Evolutionary conservation across 2,888 invertebrate species (phyloP), one percentile per base, ranked within the genome.

Genomic region (Hypena proboscidalis): DNA sequence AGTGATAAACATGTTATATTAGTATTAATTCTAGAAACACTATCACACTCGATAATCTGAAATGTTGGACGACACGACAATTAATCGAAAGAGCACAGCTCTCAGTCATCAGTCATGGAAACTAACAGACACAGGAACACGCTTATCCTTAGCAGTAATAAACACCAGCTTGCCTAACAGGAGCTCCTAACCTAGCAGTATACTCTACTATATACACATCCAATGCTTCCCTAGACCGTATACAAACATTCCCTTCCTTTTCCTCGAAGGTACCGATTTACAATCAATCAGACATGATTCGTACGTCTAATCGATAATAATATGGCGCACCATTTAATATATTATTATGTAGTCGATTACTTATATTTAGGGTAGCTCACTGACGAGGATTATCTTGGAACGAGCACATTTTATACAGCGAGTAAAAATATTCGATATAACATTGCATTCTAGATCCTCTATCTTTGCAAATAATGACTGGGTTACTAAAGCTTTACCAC

Each of bases 141-240:
- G 45, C 52, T 52, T 54, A 57, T 29, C 33, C 36, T 29, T 50
- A 56, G 15, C 43, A 54, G 19, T 45, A 46, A 44, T 43, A 42
- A 34, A 63, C 60, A 63, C 7, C 0, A 51, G 38, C 42, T 54
- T 33, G 35, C 46, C 41, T 34, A 43, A 27, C 25, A 23, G 58
- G 39, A 62, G 51, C 23, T 6, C 26, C 8, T 42, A 52, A 31
- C 33, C 41, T 49, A 63, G 33, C 26, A 44, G 34, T 56, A 44
- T 49, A 49, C 48, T 40, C 46, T 45, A 66, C 22, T 77, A 77
- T 74, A 59, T 75, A 74, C 70, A 74, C 43, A 40, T 62, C 55
- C 48, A 48, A 70, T 67, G 66, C 69, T 73, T 74, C 62, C 67
- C 70, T 79, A 77, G 66, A 70, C 75, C 84, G 83, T 85, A 85